Evolutionary conservation across 1,140 invertebrate species (phyloP).

Genomic region (Drosophila micromelanica): DNA sequence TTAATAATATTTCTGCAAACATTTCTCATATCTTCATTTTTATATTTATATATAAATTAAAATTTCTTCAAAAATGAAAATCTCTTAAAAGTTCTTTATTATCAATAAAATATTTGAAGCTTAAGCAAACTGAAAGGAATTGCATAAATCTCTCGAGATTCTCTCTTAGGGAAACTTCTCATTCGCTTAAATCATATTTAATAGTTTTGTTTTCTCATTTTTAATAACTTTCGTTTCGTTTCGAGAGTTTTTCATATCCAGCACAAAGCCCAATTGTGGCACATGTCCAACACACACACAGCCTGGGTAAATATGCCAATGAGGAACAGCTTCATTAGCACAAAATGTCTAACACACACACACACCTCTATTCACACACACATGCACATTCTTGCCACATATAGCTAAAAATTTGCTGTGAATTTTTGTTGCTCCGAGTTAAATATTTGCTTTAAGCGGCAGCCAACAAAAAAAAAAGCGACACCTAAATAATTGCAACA

Average conservation of each 20-base stretch:
- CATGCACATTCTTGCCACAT: neutral
- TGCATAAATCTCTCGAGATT: no score
- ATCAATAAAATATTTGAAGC: no score
- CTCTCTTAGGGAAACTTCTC: no score
- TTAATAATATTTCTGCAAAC: no score
- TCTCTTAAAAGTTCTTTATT: no score
- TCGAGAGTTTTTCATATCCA: slow-evolving; percentile 2
- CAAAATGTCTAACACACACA: slow-evolving; percentile 32
- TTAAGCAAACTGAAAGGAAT: no score
- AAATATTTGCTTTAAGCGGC: slow-evolving; percentile 33
- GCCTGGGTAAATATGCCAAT: slow-evolving; percentile 29
- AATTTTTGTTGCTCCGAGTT: slow-evolving; percentile 21
- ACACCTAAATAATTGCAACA: slow-evolving; percentile 50
- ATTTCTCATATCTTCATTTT: no score
- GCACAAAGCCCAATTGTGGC: slow-evolving; percentile 9
- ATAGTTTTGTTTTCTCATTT: no score
- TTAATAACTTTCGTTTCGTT: neutral
- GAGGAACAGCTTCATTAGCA: slow-evolving; percentile 64
- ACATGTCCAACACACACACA: slow-evolving; percentile 16
- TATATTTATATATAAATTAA: no score
- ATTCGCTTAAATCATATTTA: no score
- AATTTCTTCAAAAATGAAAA: no score
- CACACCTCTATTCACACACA: neutral
- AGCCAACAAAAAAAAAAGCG: slow-evolving; percentile 8
- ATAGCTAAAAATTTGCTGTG: slow-evolving; percentile 8